Conservation (phyloP, 1,140 invertebrate species). For the Apis mellifera region DNA sequence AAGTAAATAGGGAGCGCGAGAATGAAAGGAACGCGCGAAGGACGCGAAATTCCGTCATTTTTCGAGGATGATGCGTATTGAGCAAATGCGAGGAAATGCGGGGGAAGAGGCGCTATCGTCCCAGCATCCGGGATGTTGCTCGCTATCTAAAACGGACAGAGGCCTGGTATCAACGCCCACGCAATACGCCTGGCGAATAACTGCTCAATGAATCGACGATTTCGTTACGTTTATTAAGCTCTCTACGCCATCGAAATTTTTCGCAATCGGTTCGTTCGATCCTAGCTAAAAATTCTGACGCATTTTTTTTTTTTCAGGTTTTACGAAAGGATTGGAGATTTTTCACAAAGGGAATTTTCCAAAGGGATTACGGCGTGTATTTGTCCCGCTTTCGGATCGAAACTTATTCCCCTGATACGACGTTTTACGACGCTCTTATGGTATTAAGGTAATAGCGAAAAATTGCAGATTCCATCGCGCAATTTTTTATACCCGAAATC, state of each 20-base stretch:
- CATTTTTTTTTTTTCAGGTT: not conserved
- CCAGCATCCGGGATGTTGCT: constrained; percentile 78
- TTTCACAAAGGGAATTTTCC: not conserved
- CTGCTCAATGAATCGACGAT: constrained; percentile 70
- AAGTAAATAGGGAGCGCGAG: not conserved
- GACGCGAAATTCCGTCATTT: constrained; percentile 48
- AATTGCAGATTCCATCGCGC: not conserved
- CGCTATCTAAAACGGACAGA: constrained; percentile 76
- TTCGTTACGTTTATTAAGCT: constrained; percentile 48
- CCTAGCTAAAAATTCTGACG: not conserved
- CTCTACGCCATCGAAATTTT: not conserved
- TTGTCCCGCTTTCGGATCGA: not conserved
- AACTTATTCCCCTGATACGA: not conserved
- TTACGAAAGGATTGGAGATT: not conserved
- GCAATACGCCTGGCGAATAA: constrained; percentile 57
- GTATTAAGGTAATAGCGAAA: not conserved
- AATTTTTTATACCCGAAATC: not conserved
- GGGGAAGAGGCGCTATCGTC: constrained; percentile 75
- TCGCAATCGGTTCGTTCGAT: too few species aligned
- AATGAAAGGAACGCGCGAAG: constrained; percentile 19
- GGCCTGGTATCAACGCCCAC: constrained; percentile 73
- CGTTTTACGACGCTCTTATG: not conserved
- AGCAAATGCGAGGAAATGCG: constrained; percentile 76
- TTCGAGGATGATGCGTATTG: constrained; percentile 53
- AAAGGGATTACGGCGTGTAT: not conserved